Base-by-base conservation (phyloP, 2,797 vertebrate genomes). In the Menidia menidia region DNA sequence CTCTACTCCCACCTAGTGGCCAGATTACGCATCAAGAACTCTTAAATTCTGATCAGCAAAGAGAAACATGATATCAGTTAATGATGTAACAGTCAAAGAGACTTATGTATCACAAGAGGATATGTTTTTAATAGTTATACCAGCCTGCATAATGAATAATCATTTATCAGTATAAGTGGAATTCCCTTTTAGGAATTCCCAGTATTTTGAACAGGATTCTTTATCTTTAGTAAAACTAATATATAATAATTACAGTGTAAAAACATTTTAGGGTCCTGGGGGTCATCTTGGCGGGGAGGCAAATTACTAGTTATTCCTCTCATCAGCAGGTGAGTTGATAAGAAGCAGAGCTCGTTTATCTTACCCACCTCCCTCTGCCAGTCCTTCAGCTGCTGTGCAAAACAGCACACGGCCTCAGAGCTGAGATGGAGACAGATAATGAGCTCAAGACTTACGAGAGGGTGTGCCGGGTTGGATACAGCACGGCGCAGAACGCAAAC, bases 1-100 rank as follows among this genome's bases (percentile, higher is more conserved):
- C 71, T 80, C 63, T 87, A 67, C 84, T 86, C 80, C 78, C 6
- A 10, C 54, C 87, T 83, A 64, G 74, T 85, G 88, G 89, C 51
- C 11, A 1, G 9, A 63, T 15, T 62, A 47, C 45, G 53, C 31
- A 77, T 33, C 9, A 62, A 31, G 25, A 25, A 61, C 50, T 39
- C 16, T 44, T 56, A 30, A 72, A 41, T 47, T 30, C 30, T 45
- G 30, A 31, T 31, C 31, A 70, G 14, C 15, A 32, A 25, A 25
- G 8, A 51, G 39, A 60, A 44, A 31, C 6, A 4, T 13, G 30
- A 30, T 32, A 50, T 31, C 5, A 33, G n/a, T 35, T 32, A 48
- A 43, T 8, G 8, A 39, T 55, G 39, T 35, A 13, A 16, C 6
- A 42, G 25, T 47, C 1, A 41, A 41, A 51, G 57, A 16, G 13